Evolutionary conservation across 1,140 invertebrate species (phyloP).

Genomic region (Pinna nobilis): DNA sequence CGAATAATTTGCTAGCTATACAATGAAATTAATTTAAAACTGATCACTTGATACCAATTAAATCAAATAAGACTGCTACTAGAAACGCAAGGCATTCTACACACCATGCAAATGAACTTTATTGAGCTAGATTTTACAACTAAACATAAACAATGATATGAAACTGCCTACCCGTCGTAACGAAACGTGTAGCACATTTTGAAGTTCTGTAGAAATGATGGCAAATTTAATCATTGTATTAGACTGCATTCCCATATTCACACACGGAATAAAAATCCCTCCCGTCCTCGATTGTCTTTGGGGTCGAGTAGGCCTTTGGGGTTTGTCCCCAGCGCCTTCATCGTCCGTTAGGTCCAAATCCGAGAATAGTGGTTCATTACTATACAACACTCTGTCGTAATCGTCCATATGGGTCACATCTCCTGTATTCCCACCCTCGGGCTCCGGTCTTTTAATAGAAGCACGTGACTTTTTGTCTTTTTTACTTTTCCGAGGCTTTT

Average conservation of each 20-base stretch:
- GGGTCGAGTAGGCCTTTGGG: constrained; percentile 4
- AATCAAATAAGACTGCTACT: background rate
- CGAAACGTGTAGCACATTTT: constrained; percentile 97
- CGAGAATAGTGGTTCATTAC: constrained; percentile 70
- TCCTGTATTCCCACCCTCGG: constrained; percentile 65
- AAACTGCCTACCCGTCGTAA: constrained; percentile 90
- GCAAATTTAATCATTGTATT: constrained; percentile 99
- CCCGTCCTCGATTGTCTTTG: constrained; percentile 23
- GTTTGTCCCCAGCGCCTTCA: constrained; percentile 33
- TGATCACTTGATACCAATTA: background rate
- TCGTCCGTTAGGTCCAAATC: constrained; percentile 66
- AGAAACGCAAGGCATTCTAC: background rate
- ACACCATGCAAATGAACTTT: background rate
- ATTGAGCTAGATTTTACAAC: background rate
- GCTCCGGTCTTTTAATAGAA: constrained; percentile 62
- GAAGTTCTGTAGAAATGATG: constrained; percentile 96
- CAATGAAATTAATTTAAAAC: background rate
- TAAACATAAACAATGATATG: background rate
- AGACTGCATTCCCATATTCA: constrained; percentile 82
- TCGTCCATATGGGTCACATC: constrained; percentile 49
- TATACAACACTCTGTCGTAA: constrained; percentile 68
- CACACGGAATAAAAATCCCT: constrained; percentile 60
- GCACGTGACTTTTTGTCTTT: constrained; percentile 44
- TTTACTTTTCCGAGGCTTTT: constrained; percentile 29
- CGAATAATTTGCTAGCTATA: background rate